These are phyloP conservation scores for Smittia sp. DNA, from an alignment of 2,888 invertebrate genomes.

Conservation along the genomic window DNA sequence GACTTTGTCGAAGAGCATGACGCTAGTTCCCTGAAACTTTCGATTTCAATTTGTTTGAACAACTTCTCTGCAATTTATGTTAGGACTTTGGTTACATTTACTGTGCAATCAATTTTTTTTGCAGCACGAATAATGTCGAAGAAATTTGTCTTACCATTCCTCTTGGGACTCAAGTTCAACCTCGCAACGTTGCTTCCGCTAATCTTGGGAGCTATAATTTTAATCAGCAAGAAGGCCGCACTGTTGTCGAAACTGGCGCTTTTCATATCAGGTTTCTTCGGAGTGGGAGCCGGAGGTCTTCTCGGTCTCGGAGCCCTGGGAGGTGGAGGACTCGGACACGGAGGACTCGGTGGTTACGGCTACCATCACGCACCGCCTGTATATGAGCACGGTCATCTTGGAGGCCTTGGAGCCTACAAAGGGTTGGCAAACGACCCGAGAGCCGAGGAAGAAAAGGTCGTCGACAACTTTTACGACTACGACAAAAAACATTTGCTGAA, in stretches of 20 bases:
- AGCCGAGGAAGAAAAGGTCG: slow-evolving; percentile 36
- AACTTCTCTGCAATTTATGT: too few relatives aligned
- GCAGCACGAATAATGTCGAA: slow-evolving; percentile 69
- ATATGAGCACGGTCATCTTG: slow-evolving; percentile 46
- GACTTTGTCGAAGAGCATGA: too few relatives aligned
- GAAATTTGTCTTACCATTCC: slow-evolving; percentile 71
- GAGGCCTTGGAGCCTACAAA: slow-evolving; percentile 48
- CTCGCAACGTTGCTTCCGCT: slow-evolving; percentile 71
- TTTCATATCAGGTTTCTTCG: slow-evolving; percentile 66
- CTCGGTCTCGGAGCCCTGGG: slow-evolving; percentile 46
- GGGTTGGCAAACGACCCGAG: slow-evolving; percentile 45
- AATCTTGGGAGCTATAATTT: slow-evolving; percentile 65
- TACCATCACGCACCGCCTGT: slow-evolving; percentile 13
- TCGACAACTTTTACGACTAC: slow-evolving; percentile 52
- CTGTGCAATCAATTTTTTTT: slow-evolving; percentile 51
- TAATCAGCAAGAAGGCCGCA: slow-evolving; percentile 75
- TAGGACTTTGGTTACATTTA: too few relatives aligned
- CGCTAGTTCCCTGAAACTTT: neutral
- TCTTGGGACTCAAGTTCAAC: slow-evolving; percentile 78
- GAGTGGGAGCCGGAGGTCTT: slow-evolving; percentile 54
- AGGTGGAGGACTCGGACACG: slow-evolving; percentile 39
- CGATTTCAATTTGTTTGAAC: neutral
- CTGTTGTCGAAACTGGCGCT: slow-evolving; percentile 72
- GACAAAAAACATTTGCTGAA: slow-evolving; percentile 47
- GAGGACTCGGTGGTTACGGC: slow-evolving; percentile 42